Conservation (phyloP, 2,888 invertebrate species). For the Gortyna flavago region DNA sequence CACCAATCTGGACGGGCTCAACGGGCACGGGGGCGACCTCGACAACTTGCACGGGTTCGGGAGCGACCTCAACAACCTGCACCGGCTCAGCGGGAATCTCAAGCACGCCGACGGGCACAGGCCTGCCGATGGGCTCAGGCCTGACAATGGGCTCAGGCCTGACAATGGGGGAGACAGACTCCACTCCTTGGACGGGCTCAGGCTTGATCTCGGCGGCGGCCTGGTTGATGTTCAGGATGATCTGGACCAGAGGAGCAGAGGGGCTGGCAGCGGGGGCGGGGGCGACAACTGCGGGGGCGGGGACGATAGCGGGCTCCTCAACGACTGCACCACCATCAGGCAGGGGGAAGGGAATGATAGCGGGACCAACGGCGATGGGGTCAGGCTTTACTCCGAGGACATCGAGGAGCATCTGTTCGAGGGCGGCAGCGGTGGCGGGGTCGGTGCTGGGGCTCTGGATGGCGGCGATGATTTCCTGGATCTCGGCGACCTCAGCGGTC, state of each 20-base stretch:
- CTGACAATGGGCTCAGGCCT: no score
- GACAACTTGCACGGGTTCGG: conserved; percentile 36
- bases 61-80: conserved; percentile 30
- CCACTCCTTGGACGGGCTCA: conserved; percentile 33
- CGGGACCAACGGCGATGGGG: conserved; percentile 64
- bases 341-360: conserved; percentile 64
- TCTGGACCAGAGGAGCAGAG: conserved; percentile 66
- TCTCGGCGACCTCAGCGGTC: conserved; percentile 56
- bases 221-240: conserved; percentile 70
- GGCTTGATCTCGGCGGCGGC: conserved; percentile 45
- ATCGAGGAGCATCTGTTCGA: conserved; percentile 66
- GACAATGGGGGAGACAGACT: background rate
- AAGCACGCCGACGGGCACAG: background rate
- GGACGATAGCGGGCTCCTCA: conserved; percentile 36
- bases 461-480: conserved; percentile 64
- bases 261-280: conserved; percentile 34
- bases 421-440: conserved; percentile 61
- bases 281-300: conserved; percentile 42
- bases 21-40: conserved; percentile 39
- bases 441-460: conserved; percentile 64
- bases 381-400: conserved; percentile 21
- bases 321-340: conserved; percentile 51
- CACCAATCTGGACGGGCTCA: conserved; percentile 56
- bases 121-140: no score
- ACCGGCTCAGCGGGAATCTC: conserved; percentile 40